Base-by-base conservation (phyloP, 2,888 invertebrate genomes). In the Caenorhabditis drosophilae region DNA sequence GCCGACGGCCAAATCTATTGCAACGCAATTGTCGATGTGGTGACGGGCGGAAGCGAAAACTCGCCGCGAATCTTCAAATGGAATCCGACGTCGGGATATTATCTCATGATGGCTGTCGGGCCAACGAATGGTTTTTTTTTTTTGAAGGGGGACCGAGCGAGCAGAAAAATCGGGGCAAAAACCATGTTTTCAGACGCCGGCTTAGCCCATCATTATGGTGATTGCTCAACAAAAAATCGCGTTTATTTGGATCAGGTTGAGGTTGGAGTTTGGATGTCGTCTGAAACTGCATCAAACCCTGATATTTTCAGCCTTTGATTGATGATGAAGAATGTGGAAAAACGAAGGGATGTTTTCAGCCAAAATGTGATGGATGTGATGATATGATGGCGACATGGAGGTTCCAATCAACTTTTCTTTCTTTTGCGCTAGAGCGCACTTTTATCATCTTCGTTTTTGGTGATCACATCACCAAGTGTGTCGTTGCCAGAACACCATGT, bases 1-100 rank as follows among this genome's bases (percentile, higher is more conserved):
- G 35, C 36, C 6, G 64, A 71, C 41, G 58, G 59, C 16, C 9
- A 50, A 6, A 36, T 67, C 12, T 71, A 60, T 20, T 71, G 70
- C 42, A 53, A 51, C 26, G 70, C 59, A 20, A 38, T 52, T 1
- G 59, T 71, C 2, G n/a, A n/a, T n/a, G 42, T 56, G 38, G 61
- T 71, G 7, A 44, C 35, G 6, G 67, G 67, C 42, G 42, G 47
- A 18, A 0, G 44, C 0, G 22, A 20, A 12, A 35, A 60, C 26
- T n/a, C n/a, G n/a, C 12, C 51, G 34, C 15, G 41, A 12, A 38
- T 64, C 11, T 64, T 64, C 40, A 54, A 55, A 48, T 64, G 59
- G 59, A 40, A 64, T 40, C 12, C 23, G 6, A 23, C 18, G 0
- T 31, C 34, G 7, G 46, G 47, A 20, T 64, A 64, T 36, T 48